These are phyloP conservation scores for Petrocephalus schoutedeni DNA, from an alignment of 2,797 vertebrate genomes.

Conservation along the genomic window DNA sequence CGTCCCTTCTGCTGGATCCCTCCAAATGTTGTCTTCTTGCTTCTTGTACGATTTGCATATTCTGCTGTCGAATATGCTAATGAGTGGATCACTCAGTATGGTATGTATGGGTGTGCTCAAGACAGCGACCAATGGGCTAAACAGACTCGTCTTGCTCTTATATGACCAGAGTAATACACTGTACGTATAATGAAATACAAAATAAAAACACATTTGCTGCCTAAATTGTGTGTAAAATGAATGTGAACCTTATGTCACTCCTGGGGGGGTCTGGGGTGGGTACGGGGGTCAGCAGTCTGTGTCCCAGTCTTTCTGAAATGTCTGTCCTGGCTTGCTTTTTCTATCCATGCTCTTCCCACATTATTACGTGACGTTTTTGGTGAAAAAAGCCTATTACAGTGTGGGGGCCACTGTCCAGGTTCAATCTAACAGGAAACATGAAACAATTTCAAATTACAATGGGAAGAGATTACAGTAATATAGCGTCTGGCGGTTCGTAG, in stretches of 20 bases:
- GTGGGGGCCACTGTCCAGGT: slow-evolving; percentile 42
- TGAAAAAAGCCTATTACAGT: slow-evolving; percentile 38
- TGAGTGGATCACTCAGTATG: slow-evolving; percentile 30
- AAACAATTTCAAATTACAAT: slow-evolving; percentile 73
- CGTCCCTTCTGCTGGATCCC: not conserved
- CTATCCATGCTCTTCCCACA: slow-evolving; percentile 12
- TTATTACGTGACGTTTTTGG: slow-evolving; percentile 45
- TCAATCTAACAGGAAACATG: slow-evolving; percentile 71
- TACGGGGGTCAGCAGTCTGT: not conserved
- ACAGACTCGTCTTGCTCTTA: slow-evolving; percentile 52
- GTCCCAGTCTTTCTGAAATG: not conserved
- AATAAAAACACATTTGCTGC: slow-evolving; percentile 25
- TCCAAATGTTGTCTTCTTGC: slow-evolving; percentile 36
- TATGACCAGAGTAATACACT: slow-evolving; percentile 47
- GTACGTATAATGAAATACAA: not conserved
- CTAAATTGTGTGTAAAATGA: not conserved
- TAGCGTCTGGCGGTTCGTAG: slow-evolving; percentile 56
- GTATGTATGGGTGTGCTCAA: slow-evolving; percentile 43
- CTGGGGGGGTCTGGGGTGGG: not conserved
- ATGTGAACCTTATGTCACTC: not conserved
- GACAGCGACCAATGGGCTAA: slow-evolving; percentile 42
- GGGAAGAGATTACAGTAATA: slow-evolving; percentile 68
- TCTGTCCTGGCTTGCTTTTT: not conserved
- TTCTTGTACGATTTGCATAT: slow-evolving; percentile 1
- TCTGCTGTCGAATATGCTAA: slow-evolving; percentile 33